phyloP scores from a whole-genome alignment of 2,797 vertebrate species.

The Semaprochilodus insignis region DNA sequence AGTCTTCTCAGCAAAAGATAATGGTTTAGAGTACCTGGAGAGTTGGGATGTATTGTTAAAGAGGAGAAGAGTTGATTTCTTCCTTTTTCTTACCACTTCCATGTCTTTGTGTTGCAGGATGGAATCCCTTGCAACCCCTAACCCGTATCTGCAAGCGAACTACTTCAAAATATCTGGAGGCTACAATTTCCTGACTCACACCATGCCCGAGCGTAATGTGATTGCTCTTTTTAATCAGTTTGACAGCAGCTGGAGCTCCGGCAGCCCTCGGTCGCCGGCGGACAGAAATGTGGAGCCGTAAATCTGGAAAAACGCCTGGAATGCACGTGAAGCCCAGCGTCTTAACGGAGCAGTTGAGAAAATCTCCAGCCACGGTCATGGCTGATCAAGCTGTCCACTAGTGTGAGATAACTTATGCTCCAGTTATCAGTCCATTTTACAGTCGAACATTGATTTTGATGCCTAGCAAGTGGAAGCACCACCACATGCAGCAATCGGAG shows the following conservation, averaged over 20 bases:
- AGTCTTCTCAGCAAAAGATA: background rate
- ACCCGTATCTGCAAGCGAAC: background rate
- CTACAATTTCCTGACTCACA: slow-evolving; percentile 18
- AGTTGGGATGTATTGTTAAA: background rate
- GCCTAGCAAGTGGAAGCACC: background rate
- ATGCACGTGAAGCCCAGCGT: background rate
- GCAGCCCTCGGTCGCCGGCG: background rate
- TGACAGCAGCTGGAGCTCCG: slow-evolving; percentile 20
- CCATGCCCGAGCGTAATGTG: slow-evolving; percentile 7
- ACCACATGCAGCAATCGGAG: background rate
- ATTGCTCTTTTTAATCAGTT: slow-evolving; percentile 38
- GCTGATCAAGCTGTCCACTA: background rate
- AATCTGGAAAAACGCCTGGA: background rate
- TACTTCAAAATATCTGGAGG: slow-evolving; percentile 8
- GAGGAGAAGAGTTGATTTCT: slow-evolving; percentile 9
- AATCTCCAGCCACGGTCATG: slow-evolving; percentile 6
- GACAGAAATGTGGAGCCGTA: slow-evolving; percentile 11
- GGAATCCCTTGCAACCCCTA: background rate
- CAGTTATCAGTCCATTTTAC: background rate
- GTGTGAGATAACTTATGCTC: background rate
- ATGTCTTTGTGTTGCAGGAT: slow-evolving; percentile 39
- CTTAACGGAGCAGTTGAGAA: slow-evolving; percentile 3
- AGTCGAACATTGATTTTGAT: background rate
- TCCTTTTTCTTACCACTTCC: background rate
- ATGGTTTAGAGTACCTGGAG: background rate